A percentile compares a stretch with the other conserved stretches of the same genome.
Conservation (phyloP, 1,140 invertebrate genomes). For the Centruroides vittatus region DNA sequence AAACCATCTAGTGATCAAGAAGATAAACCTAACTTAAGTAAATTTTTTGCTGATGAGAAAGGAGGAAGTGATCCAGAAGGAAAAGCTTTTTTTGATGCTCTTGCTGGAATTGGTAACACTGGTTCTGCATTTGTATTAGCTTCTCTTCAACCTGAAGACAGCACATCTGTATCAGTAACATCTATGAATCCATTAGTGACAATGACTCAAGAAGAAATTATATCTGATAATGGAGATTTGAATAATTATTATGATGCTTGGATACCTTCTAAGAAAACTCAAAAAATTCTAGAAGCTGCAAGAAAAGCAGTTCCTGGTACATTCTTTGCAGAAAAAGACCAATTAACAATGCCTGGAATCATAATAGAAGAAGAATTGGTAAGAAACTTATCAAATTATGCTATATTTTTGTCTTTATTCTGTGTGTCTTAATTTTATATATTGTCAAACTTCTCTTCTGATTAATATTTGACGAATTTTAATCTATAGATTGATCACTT, state of each 20-base stretch:
- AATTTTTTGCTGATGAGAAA: constrained; percentile 17
- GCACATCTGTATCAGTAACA: background rate
- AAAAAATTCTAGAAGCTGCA: constrained; percentile 19
- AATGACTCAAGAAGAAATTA: background rate
- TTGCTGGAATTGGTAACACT: constrained; percentile 1
- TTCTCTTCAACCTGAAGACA: background rate
- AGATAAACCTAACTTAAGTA: constrained; percentile 5
- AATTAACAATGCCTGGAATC: background rate
- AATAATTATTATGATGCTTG: constrained; percentile 22
- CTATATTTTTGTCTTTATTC: too few species aligned
- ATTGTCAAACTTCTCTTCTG: too few species aligned
- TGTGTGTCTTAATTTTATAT: too few species aligned
- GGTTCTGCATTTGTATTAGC: background rate
- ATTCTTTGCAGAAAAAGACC: constrained; percentile 22
- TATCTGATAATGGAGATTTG: background rate
- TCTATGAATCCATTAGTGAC: background rate
- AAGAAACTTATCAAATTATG: background rate
- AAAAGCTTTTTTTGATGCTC: constrained; percentile 17
- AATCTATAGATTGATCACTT: too few species aligned
- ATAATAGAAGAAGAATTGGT: constrained; percentile 8
- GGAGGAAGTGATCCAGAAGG: constrained; percentile 14
- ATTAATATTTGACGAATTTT: too few species aligned
- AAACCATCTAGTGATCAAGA: background rate
- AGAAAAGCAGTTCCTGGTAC: constrained; percentile 25
- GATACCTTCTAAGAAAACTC: constrained; percentile 32